Conservation (phyloP, 2,888 invertebrate genomes). For the Brachyptera risi region DNA sequence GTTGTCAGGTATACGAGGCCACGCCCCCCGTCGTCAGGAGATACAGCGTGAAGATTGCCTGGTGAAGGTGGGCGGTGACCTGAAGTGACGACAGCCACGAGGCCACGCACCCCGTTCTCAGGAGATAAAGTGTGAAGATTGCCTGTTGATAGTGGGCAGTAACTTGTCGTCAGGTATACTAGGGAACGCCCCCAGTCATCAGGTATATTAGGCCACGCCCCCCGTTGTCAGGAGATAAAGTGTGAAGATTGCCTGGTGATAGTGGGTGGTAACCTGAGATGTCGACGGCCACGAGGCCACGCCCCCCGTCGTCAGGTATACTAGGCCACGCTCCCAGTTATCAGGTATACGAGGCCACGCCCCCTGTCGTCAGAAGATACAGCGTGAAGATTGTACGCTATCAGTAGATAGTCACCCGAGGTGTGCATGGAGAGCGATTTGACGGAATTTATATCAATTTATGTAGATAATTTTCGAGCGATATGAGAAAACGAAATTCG, state of each 20-base stretch:
- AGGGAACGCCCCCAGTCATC: slow-evolving; percentile 39
- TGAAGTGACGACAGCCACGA: no score
- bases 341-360: no score
- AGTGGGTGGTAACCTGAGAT: slow-evolving; percentile 29
- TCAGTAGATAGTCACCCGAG: background rate
- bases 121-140: no score
- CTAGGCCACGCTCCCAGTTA: no score
- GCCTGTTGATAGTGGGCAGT: slow-evolving; percentile 40
- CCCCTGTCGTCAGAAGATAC: no score
- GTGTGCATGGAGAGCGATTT: no score
- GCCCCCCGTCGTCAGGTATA: background rate
- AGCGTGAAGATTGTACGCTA: slow-evolving; percentile 40
- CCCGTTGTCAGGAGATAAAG: slow-evolving; percentile 41
- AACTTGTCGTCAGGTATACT: no score
- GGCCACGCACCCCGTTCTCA: slow-evolving; percentile 37
- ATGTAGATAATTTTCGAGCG: no score
- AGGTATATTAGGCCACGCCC: slow-evolving; percentile 34
- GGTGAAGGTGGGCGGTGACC: slow-evolving; percentile 14
- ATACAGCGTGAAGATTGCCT: slow-evolving; percentile 40
- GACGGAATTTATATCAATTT: no score
- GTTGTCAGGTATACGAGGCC: background rate
- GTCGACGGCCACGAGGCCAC: slow-evolving; percentile 3
- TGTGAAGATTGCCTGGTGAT: slow-evolving; percentile 39
- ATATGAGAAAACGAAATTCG: no score
- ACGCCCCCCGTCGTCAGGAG: background rate